These are phyloP conservation scores for Podiceps cristatus DNA, from an alignment of 2,113 vertebrate species.

Conservation along the genomic window DNA sequence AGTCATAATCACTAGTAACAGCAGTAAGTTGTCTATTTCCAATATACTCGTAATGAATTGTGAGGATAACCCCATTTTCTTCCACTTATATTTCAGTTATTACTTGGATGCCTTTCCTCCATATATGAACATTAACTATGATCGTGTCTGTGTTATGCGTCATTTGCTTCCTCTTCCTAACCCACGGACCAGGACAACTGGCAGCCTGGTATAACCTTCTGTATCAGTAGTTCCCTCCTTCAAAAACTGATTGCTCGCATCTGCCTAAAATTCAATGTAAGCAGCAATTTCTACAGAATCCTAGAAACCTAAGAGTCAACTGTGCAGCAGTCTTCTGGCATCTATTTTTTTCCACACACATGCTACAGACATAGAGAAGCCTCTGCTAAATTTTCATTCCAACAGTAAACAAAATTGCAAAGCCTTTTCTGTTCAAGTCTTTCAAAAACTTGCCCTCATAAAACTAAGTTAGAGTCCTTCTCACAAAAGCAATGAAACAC, in stretches of 20 bases:
- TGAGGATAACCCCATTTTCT: neutral
- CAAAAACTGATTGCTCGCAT: neutral
- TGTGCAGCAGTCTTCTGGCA: neutral
- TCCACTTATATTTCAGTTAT: neutral
- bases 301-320: neutral
- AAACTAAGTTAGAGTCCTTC: neutral
- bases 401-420: neutral
- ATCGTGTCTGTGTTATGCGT: neutral
- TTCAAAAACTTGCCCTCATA: neutral
- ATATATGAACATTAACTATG: neutral
- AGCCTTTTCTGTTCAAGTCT: neutral
- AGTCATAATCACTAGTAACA: neutral
- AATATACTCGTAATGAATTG: neutral
- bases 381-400: neutral
- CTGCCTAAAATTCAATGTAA: neutral
- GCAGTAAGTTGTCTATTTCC: neutral
- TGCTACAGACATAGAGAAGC: neutral
- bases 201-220: neutral
- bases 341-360: neutral
- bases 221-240: neutral
- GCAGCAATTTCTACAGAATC: neutral
- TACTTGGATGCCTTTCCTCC: neutral
- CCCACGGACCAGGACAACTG: neutral
- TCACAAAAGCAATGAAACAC: neutral
- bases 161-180: neutral